Conservation (phyloP, 2,113 vertebrate species). For the Burhinus oedicnemus region DNA sequence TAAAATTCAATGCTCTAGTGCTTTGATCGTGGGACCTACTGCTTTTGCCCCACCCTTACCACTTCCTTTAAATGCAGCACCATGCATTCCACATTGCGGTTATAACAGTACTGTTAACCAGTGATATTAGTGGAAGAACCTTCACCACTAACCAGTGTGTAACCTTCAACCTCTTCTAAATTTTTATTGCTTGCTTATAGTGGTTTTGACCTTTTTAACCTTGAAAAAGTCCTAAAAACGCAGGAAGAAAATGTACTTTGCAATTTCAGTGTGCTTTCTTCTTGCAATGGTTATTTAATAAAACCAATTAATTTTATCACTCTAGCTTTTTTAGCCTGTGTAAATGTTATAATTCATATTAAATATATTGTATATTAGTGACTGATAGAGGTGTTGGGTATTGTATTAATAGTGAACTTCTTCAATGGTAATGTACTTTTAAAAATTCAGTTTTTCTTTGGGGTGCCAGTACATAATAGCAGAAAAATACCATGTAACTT, state of each 20-base stretch:
- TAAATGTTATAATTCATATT: neutral
- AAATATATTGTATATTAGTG: neutral
- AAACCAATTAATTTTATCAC: neutral
- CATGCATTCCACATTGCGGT: conserved; percentile 62
- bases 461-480: neutral
- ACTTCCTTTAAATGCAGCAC: conserved; percentile 81
- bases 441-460: neutral
- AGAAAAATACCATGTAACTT: neutral
- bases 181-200: conserved; percentile 55
- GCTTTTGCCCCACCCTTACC: conserved; percentile 84
- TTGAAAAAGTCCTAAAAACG: neutral
- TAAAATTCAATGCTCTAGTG: conserved; percentile 68
- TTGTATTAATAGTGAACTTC: neutral
- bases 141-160: conserved; percentile 63
- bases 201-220: conserved; percentile 66
- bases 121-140: conserved; percentile 51
- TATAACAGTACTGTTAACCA: conserved; percentile 55
- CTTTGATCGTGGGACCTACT: conserved; percentile 77
- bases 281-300: neutral
- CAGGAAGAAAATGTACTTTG: neutral
- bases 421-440: neutral
- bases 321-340: neutral
- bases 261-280: neutral
- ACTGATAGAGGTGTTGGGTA: neutral
- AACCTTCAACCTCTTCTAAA: conserved; percentile 70